These are phyloP conservation scores for Plotosus lineatus DNA, from an alignment of 2,113 vertebrate genomes.

Conservation along the genomic window DNA sequence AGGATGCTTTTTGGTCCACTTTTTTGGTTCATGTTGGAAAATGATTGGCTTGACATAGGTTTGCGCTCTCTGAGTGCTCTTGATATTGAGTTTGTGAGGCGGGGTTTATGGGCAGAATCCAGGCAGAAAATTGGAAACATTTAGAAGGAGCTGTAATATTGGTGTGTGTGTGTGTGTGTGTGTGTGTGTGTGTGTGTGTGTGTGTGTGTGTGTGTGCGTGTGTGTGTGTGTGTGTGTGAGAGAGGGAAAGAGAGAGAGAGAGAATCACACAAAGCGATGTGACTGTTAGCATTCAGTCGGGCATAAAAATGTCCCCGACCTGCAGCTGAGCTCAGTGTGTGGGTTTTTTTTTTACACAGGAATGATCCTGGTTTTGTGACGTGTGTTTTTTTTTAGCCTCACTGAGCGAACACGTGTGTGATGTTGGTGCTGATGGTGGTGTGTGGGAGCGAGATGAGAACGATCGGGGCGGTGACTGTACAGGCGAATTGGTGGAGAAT, in stretches of 20 bases:
- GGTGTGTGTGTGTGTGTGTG: neutral
- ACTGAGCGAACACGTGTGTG: no score
- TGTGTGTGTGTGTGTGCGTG: neutral
- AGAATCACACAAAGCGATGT: neutral
- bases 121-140: no score
- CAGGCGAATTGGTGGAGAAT: constrained; percentile 11
- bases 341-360: neutral
- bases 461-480: neutral
- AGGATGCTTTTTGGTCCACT: no score
- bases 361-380: neutral
- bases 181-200: neutral
- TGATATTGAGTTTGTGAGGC: neutral
- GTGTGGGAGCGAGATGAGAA: neutral
- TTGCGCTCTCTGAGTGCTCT: no score
- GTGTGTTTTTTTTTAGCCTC: neutral
- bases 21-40: no score
- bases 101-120: no score
- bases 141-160: no score
- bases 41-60: no score
- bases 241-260: no score
- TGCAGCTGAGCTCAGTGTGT: neutral
- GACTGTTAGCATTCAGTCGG: neutral
- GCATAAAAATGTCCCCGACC: neutral
- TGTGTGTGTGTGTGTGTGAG: constrained; percentile 3
- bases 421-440: neutral